A percentile compares a stretch with the other conserved stretches of the same genome.
These are phyloP conservation scores for Ctena decussata DNA, from an alignment of 2,888 invertebrate species.

Conservation along the genomic window DNA sequence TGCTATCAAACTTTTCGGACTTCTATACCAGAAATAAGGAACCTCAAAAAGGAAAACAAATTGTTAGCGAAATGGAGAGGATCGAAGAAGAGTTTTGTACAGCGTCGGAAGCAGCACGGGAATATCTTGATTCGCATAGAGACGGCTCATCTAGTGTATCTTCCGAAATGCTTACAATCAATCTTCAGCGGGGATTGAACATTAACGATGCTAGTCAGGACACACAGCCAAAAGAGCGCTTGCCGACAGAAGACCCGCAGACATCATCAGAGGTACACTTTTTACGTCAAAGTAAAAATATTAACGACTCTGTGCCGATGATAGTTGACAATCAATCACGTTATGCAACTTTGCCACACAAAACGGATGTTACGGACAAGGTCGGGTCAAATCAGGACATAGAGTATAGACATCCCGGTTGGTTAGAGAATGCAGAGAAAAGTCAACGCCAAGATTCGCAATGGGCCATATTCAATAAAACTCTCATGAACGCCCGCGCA, in stretches of 20 bases:
- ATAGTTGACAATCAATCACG: background rate
- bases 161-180: background rate
- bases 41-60: background rate
- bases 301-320: background rate
- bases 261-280: background rate
- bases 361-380: background rate
- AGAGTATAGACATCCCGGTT: background rate
- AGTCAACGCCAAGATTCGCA: background rate
- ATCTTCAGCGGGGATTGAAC: background rate
- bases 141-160: background rate
- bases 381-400: background rate
- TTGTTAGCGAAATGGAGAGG: background rate
- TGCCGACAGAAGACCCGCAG: background rate
- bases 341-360: background rate
- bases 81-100: background rate
- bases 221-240: background rate
- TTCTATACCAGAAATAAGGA: background rate
- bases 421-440: background rate
- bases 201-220: background rate
- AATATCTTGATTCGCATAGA: background rate
- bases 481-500: background rate
- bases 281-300: background rate
- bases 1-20: background rate
- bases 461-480: background rate
- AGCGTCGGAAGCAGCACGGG: background rate